Evolutionary conservation across 2,113 vertebrate genomes (phyloP), one percentile per base, ranked within the genome.

Genomic region (Ceyx cyanopectus): DNA sequence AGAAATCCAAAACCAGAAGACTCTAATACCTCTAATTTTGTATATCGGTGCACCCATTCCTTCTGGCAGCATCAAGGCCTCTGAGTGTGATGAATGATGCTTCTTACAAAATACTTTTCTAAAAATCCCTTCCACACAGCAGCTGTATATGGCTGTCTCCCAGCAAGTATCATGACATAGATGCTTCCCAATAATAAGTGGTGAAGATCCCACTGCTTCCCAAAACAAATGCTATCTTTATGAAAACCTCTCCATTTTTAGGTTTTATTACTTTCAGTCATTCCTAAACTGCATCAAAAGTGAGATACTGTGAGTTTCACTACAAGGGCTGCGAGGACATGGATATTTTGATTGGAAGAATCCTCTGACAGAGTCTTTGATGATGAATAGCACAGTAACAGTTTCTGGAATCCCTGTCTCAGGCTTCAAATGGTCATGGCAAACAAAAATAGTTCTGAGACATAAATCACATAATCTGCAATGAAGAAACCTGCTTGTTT

Each of bases 391-490:
- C 43, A 91, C 77, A 66, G 21, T 15, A 93, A 19, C 15, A 48
- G 24, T 60, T 90, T 82, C 65, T 87, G 34, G 56, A 82, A 82
- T 54, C 63, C 79, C 24, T 1, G 6, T 58, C 30, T 89, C 81
- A 81, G 65, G 77, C n/a, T 62, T 79, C 14, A 67, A 87, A 76
- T 41, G 21, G 45, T 0, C 54, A 21, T 40, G 21, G 51, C 72
- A 94, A 58, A 76, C 30, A 62, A 46, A 93, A 62, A 43, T 40
- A 23, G 22, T 76, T 85, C 66, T 20, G 41, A 81, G 67, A 56
- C 26, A 91, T 56, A 87, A 92, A 90, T 84, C 67, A 82, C 61
- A 53, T 54, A 26, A 84, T 73, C 50, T 76, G 82, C 77, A 93
- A 67, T 4, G 26, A 37, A 90, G 26, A 65, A 63, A 29, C 41